Conservation (phyloP, 2,113 vertebrate genomes). For the Cervus canadensis region DNA sequence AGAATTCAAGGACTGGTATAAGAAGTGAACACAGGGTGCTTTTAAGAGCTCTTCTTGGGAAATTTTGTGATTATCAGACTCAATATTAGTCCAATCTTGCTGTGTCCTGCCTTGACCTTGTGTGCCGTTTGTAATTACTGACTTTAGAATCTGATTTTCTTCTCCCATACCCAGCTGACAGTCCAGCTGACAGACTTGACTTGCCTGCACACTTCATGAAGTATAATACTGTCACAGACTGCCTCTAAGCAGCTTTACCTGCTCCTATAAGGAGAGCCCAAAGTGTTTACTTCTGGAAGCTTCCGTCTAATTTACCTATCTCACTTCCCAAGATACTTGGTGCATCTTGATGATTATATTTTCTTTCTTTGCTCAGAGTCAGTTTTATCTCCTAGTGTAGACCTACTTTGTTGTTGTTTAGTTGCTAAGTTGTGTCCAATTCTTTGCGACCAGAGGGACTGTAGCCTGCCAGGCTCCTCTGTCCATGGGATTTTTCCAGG, state of each 20-base stretch:
- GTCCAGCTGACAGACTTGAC: neutral
- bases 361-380: neutral
- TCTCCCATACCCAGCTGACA: neutral
- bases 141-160: neutral
- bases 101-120: conserved; percentile 31
- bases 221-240: neutral
- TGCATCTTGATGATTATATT: neutral
- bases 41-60: conserved; percentile 49
- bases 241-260: neutral
- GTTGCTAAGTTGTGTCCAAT: neutral
- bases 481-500: neutral
- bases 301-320: neutral
- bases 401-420: neutral
- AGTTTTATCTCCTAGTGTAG: neutral
- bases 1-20: conserved; percentile 29
- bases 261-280: neutral
- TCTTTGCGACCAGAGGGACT: neutral
- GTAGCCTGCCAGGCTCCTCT: neutral
- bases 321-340: neutral
- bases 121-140: conserved; percentile 13
- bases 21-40: conserved; percentile 26
- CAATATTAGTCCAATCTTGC: neutral
- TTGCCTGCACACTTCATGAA: neutral
- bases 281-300: neutral
- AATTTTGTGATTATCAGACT: conserved; percentile 41